Base-by-base conservation (phyloP, 2,888 invertebrate species). In the Gordius sp. region DNA sequence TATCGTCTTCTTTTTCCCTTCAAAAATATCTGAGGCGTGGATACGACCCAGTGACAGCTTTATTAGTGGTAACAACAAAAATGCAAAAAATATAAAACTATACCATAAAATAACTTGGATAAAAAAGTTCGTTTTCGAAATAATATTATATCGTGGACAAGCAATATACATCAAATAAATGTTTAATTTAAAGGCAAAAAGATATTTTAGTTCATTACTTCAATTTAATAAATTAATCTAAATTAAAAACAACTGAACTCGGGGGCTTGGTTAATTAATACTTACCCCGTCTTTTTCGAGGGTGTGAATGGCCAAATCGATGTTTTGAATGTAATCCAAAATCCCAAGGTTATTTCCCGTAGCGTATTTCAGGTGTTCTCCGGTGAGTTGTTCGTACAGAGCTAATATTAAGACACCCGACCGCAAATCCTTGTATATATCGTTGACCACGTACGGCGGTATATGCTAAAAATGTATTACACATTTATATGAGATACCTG, bases 11-110 rank as follows among this genome's bases (percentile, higher is more conserved):
- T 89, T 86, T 72, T 87, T 77, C 65, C 91, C 91, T 72, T 91
- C 89, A 61, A 89, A 89, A 68, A 91, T 76, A 73, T 91, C 91
- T 47, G 86, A 81, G 23, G 89, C 80, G 72, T 91, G 89, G 68
- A 91, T 91, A 74, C 91, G 91, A 62, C 91, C 91, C 68, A 91
- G 75, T 75, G 91, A 91, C 68, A 91, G 87, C 78, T 78, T 69
- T n/a, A n/a, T n/a, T n/a, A n/a, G n/a, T n/a, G n/a, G n/a, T n/a
- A n/a, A n/a, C n/a, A n/a, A n/a, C n/a, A n/a, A n/a, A n/a, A n/a
- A n/a, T n/a, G n/a, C n/a, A n/a, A n/a, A n/a, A n/a, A n/a, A n/a
- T n/a, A n/a, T n/a, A n/a, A n/a, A n/a, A n/a, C n/a, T n/a, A n/a
- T n/a, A n/a, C n/a, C n/a, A n/a, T n/a, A n/a, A n/a, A n/a, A n/a